Evolutionary conservation across 2,113 vertebrate species (phyloP), one percentile per base, ranked within the genome.

Genomic region (Rhinichthys klamathensis): DNA sequence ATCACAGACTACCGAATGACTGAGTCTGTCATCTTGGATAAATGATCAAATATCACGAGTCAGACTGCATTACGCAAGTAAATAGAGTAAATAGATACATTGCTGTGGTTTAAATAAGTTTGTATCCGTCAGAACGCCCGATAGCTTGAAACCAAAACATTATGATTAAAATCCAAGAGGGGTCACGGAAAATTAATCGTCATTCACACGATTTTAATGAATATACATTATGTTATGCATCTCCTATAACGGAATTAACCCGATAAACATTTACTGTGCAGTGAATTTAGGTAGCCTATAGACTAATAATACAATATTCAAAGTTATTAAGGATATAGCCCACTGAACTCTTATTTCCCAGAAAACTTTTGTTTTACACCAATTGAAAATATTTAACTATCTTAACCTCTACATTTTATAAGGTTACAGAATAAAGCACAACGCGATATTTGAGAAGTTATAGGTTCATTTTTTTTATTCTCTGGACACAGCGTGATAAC

Each of bases 31-130:
- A 77, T 84, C 38, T 67, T 61, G 23, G 18, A 78, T 65, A 30
- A 77, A 86, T 82, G 38, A 73, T 75, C 83, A 72, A 51, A 84
- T 88, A 70, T 44, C 58, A 69, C 41, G 23, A 81, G 41, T 49
- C 49, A 81, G 84, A 44, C 35, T 61, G 41, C 61, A 77, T 78
- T 78, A 44, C 38, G 44, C 80, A 81, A 69, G 30, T 16, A 65
- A 46, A 44, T 25, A 75, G 21, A 46, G 18, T 27, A 63, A 15
- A 51, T 3, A 84, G 58, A 54, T 41, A 60, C 18, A 80, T 12
- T 2, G 44, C 2, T 80, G 18, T 27, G 25, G 23, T 75, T 51
- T 87, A 32, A 70, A 58, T 25, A n/a, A 16, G 27, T 18, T 61
- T 30, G 2, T 56, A 35, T 51, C 30, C 41, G 60, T 76, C 30